Conservation (phyloP, 2,888 invertebrate genomes). For the Clitarchus hookeri region DNA sequence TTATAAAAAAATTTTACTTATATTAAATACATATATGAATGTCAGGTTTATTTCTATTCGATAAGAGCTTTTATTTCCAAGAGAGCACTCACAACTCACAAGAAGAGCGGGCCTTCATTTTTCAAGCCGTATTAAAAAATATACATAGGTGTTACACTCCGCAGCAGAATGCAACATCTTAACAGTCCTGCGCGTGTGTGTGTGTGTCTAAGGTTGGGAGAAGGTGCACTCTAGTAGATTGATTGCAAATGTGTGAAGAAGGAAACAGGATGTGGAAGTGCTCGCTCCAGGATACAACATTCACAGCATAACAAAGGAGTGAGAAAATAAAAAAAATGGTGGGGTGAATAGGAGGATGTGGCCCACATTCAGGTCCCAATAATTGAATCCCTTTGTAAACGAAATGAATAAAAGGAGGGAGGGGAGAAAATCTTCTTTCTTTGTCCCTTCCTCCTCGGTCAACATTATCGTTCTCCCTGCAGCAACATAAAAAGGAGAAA, state of each 20-base stretch:
- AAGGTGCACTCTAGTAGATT: background rate
- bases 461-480: background rate
- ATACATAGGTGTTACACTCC: too few species aligned
- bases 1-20: too few species aligned
- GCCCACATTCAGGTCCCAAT: background rate
- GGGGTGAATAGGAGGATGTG: background rate
- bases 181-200: background rate
- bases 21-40: too few species aligned
- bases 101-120: too few species aligned
- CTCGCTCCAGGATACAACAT: background rate
- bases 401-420: slow-evolving; percentile 1
- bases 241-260: background rate
- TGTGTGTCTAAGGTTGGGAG: background rate
- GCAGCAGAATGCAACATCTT: background rate
- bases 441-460: background rate
- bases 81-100: too few species aligned
- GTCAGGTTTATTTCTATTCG: too few species aligned
- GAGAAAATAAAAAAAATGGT: background rate
- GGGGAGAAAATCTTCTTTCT: background rate
- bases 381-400: slow-evolving; percentile 10
- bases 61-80: too few species aligned
- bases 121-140: too few species aligned
- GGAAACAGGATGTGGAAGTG: background rate
- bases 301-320: slow-evolving; percentile 4
- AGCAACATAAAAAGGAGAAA: background rate